Base-by-base conservation (phyloP, 2,113 vertebrate genomes). In the Dasypus novemcinctus region DNA sequence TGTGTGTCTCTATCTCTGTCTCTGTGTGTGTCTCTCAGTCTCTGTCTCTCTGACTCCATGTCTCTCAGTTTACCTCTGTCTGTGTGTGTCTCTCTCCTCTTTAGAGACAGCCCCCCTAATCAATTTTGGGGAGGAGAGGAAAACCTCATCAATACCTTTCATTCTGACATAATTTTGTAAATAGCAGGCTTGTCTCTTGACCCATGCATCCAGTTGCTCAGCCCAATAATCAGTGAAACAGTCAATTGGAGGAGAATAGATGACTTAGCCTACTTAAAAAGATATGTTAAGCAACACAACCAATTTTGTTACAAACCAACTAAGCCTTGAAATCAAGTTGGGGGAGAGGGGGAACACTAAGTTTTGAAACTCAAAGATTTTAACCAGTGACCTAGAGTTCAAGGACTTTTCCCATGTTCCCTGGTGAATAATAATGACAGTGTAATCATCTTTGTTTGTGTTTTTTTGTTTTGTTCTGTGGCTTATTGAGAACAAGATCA, bases 331-430 rank as follows among this genome's bases (percentile, higher is more conserved):
- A 49, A 89, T 71, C 75, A 33, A 86, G 11, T 89, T 92, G 29
- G 21, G 15, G 54, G 6, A 2, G 27, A 25, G 25, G 17, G 69
- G 29, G 4, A 7, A 1, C 41, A 36, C 75, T 87, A n/a, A 10
- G 7, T 76, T 90, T 95, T 93, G 71, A 87, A 86, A 90, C 71
- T 61, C 18, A 31, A 94, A 78, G 36, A 76, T 54, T 80, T 87
- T 17, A 76, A 13, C 69, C 46, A 69, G 1, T 75, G 54, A 90
- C 79, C 68, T 79, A 84, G 31, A 91, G n/a, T 7, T 80, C 82
- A 72, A 69, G 36, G 21, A 52, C 17, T 23, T 93, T 92, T 25
- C 29, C 23, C 38, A 21, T 43, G 10, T 17, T 96, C 41, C 71
- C 23, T 41, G 5, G 41, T 43, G 74, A 78, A 86, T 74, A 18